Percentiles rank a stretch among this genome's conserved stretches.
Evolutionary conservation across 2,888 invertebrate genomes (phyloP).

Genomic region (Margaritifera margaritifera): DNA sequence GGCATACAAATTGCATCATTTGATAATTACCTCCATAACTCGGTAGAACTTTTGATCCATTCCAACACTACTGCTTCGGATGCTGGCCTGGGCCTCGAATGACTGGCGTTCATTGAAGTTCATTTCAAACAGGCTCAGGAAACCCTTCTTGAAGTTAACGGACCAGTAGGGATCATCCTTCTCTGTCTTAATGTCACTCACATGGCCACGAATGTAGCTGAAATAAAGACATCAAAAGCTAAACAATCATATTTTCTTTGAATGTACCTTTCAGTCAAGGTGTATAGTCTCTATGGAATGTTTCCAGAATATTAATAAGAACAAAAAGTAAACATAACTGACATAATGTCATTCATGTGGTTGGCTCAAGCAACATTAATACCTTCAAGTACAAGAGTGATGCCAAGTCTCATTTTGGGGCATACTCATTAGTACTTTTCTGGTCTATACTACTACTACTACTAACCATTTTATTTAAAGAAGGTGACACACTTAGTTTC

Average conservation of each 20-base stretch:
- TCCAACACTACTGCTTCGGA: conserved; percentile 7
- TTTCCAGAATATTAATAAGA: too few species aligned
- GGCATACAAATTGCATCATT: neutral
- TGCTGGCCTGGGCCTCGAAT: conserved; percentile 23
- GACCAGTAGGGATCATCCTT: conserved; percentile 68
- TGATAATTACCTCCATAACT: conserved; percentile 51
- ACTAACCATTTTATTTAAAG: too few species aligned
- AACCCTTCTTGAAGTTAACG: conserved; percentile 72
- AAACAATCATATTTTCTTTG: neutral
- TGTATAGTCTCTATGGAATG: too few species aligned
- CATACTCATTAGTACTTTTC: too few species aligned
- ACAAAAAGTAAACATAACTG: too few species aligned
- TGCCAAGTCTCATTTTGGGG: too few species aligned
- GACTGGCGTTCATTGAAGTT: conserved; percentile 52
- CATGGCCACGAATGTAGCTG: conserved; percentile 52
- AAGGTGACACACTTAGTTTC: too few species aligned
- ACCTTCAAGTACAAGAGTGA: too few species aligned
- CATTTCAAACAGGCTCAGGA: conserved; percentile 65
- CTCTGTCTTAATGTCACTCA: conserved; percentile 59
- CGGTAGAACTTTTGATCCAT: conserved; percentile 32
- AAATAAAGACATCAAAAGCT: neutral
- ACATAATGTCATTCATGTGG: too few species aligned
- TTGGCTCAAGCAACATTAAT: too few species aligned
- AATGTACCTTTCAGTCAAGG: too few species aligned
- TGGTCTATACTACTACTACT: too few species aligned